phyloP scores from a whole-genome alignment of 2,888 invertebrate species.

The Serrognathus titanus region DNA sequence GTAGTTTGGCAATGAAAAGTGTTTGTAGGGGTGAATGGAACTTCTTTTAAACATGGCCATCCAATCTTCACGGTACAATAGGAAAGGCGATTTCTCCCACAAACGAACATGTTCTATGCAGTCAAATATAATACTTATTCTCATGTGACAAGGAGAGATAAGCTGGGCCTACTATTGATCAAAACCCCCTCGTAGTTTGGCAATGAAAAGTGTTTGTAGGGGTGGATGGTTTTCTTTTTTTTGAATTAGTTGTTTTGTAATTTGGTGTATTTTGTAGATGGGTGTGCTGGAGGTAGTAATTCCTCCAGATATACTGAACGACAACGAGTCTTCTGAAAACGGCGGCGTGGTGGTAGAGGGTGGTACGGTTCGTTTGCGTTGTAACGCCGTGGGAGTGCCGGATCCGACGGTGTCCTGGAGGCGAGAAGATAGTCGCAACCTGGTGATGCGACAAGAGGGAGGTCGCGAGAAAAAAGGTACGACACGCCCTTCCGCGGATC shows the following conservation, averaged over 20 bases:
- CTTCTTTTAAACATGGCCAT: no score
- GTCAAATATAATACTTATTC: no score
- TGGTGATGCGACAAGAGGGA: conserved; percentile 70
- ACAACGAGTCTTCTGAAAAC: conserved; percentile 64
- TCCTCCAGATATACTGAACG: conserved; percentile 82
- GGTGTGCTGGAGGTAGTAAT: conserved; percentile 83
- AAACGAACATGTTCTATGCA: no score
- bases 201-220: no score
- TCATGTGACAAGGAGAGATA: no score
- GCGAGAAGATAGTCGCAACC: conserved; percentile 73
- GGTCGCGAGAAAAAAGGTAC: conserved; percentile 70
- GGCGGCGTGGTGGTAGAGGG: conserved; percentile 77
- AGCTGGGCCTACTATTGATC: no score
- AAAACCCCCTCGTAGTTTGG: no score
- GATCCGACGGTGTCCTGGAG: conserved; percentile 77
- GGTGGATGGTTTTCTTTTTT: no score
- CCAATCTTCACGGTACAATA: no score
- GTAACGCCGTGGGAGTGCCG: conserved; percentile 79
- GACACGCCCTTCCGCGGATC: conserved; percentile 17
- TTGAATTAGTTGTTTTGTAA: not conserved
- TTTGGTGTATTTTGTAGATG: conserved; percentile 57
- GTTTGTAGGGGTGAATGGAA: no score
- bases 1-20: no score
- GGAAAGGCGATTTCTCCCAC: no score
- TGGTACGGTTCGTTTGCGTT: conserved; percentile 71